phyloP scores from a whole-genome alignment of 2,113 vertebrate genomes.

The Varanus salvator region DNA sequence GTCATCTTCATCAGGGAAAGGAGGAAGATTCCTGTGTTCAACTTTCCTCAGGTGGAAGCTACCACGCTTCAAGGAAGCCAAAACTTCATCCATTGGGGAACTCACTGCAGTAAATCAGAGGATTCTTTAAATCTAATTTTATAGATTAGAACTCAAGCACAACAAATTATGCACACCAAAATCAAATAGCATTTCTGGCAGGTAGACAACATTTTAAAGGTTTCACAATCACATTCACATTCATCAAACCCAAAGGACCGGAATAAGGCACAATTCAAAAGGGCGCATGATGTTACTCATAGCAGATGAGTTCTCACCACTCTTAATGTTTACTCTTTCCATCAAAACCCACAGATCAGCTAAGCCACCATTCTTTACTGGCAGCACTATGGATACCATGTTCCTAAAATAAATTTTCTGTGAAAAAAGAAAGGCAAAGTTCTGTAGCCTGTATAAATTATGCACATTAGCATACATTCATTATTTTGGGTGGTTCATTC shows the following conservation, averaged over 20 bases:
- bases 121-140: conserved; percentile 22
- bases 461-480: too few relatives aligned
- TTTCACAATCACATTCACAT: neutral
- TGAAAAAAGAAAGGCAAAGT: neutral
- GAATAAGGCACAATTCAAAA: neutral
- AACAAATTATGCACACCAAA: neutral
- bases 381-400: neutral
- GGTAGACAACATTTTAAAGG: neutral
- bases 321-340: neutral
- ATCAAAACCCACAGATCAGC: neutral
- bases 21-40: conserved; percentile 91
- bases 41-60: conserved; percentile 97
- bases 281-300: too few relatives aligned
- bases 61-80: conserved; percentile 95
- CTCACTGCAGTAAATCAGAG: conserved; percentile 83
- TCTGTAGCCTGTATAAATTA: neutral
- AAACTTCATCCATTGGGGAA: conserved; percentile 98
- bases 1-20: conserved; percentile 93
- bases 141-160: neutral
- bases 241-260: neutral
- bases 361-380: neutral
- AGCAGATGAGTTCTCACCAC: neutral
- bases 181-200: neutral
- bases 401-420: neutral
- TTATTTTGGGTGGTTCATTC: neutral